These are phyloP conservation scores for Rhingia campestris DNA, from an alignment of 2,888 invertebrate genomes.

Conservation along the genomic window DNA sequence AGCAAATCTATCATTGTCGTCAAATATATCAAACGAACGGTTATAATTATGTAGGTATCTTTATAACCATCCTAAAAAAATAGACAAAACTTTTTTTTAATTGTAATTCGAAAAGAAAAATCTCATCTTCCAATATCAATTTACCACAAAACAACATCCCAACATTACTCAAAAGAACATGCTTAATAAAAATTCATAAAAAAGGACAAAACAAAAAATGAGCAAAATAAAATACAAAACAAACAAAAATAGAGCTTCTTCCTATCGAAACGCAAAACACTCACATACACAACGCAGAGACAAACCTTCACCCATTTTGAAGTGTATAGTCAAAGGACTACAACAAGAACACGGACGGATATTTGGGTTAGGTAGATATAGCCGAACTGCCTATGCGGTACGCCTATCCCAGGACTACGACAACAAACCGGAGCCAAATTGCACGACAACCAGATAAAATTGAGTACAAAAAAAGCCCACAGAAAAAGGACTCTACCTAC, in stretches of 20 bases:
- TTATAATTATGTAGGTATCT: background rate
- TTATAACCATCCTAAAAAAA: no score
- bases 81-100: constrained; percentile 19
- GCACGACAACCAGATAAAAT: constrained; percentile 62
- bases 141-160: constrained; percentile 74
- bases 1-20: no score
- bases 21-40: constrained; percentile 26
- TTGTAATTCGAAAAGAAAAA: constrained; percentile 42
- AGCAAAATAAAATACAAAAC: constrained; percentile 40
- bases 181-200: constrained; percentile 41
- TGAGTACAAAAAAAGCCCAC: constrained; percentile 36
- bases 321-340: constrained; percentile 68
- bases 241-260: constrained; percentile 44
- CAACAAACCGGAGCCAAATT: constrained; percentile 70
- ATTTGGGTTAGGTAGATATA: constrained; percentile 69
- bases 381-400: constrained; percentile 66
- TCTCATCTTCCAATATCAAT: constrained; percentile 56
- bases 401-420: constrained; percentile 71
- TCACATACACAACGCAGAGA: constrained; percentile 25
- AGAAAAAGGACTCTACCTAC: constrained; percentile 47
- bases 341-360: constrained; percentile 54
- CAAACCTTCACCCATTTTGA: constrained; percentile 58
- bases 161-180: constrained; percentile 66
- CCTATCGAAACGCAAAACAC: constrained; percentile 3
- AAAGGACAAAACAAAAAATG: constrained; percentile 16